Evolutionary conservation across 2,797 vertebrate species (phyloP), one percentile per base, ranked within the genome.

Genomic region (Cossypha niveicapilla): DNA sequence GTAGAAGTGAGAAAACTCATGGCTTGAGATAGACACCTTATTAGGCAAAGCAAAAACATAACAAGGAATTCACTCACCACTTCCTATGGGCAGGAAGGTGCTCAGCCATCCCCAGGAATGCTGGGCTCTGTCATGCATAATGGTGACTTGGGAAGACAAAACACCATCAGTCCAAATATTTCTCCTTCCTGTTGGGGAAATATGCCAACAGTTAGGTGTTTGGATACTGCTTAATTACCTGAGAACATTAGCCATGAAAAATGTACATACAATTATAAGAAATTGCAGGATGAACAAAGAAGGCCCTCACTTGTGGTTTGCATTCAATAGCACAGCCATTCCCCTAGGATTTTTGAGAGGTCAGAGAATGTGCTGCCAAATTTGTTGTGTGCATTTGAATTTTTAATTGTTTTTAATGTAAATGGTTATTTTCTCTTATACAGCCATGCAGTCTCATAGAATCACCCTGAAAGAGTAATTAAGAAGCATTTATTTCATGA

Each of bases 91-190:
- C 18, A 45, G 37, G 24, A 25, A 45, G 14, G 21, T 39, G 11
- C 18, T 63, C 57, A 63, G 12, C 44, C 21, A 7, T 23, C 14
- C 19, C 44, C 50, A 34, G 78, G 37, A 51, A 45, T 45, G 9
- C 44, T 5, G 4, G 14, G 7, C 18, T 70, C 18, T 8, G 2
- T 23, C 12, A 6, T 7, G 5, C 1, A 0, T 50, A 41, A 24
- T 5, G 7, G 27, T 63, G 42, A 24, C 32, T 63, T 63, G 50
- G 57, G 44, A 70, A 57, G 32, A 22, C 14, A 51, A 57, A 70
- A 30, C 32, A 27, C 18, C 5, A 4, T 27, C 18, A 39, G 37
- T 16, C 21, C 7, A 71, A 82, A 63, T 12, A 23, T 30, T 6
- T 5, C 8, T 34, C 11, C 18, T 71, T 76, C 10, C 2, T 51